phyloP scores from a whole-genome alignment of 2,113 vertebrate genomes.

The Mesitornis unicolor region DNA sequence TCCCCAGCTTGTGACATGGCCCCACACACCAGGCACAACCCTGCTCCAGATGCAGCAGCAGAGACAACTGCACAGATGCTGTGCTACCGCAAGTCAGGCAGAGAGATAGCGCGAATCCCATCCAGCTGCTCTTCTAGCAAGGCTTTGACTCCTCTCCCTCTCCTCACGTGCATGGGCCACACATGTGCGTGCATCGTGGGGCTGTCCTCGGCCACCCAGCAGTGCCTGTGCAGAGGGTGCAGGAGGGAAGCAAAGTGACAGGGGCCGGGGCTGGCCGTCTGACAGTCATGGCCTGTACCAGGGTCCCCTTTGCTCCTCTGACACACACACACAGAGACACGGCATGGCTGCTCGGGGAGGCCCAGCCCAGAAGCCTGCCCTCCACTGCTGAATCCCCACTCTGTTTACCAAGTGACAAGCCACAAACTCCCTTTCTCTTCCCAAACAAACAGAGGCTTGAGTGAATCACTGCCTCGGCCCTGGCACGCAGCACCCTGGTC shows the following conservation, averaged over 20 bases:
- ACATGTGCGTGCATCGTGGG: background rate
- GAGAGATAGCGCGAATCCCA: background rate
- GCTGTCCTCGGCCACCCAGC: background rate
- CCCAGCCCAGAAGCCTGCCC: conserved; percentile 3
- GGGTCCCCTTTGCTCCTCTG: conserved; percentile 39
- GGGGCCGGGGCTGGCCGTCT: background rate
- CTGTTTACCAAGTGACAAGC: conserved; percentile 66
- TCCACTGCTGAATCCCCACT: conserved; percentile 67
- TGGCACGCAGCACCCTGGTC: background rate
- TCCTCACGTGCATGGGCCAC: background rate
- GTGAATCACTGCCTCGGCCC: conserved; percentile 19
- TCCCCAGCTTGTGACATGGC: background rate
- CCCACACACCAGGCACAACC: background rate
- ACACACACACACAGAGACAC: background rate
- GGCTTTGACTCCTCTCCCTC: background rate
- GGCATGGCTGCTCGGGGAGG: background rate
- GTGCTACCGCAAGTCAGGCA: background rate
- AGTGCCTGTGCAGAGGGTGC: background rate
- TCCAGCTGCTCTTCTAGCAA: background rate
- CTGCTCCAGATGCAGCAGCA: background rate
- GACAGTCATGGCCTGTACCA: conserved; percentile 57
- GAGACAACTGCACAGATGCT: background rate
- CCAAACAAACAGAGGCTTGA: conserved; percentile 75
- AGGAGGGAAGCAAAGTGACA: background rate
- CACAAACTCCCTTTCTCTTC: conserved; percentile 76